phyloP scores from a whole-genome alignment of 1,140 invertebrate species.

The Thaumetopoea pityocampa region DNA sequence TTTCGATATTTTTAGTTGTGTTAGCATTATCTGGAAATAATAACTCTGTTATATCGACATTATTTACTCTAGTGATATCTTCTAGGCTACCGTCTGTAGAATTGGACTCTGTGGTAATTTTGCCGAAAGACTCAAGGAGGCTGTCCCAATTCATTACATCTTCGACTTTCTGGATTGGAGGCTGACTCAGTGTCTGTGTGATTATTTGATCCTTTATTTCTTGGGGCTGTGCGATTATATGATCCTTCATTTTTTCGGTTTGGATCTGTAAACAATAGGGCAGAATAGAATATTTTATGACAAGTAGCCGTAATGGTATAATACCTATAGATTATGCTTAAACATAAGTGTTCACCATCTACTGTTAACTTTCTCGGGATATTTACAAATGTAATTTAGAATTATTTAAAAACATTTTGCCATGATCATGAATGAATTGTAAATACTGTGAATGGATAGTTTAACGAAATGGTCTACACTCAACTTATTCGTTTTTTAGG shows the following conservation, averaged over 20 bases:
- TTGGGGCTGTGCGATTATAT: slow-evolving; percentile 22
- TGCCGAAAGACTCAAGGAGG: slow-evolving; percentile 62
- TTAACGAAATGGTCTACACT: neutral
- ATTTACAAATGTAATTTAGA: too few relatives aligned
- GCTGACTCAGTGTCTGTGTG: neutral
- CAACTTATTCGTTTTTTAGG: neutral
- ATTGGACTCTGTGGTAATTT: slow-evolving; percentile 66
- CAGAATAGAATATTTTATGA: neutral
- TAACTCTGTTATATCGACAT: slow-evolving; percentile 60
- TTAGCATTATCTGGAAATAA: slow-evolving; percentile 54
- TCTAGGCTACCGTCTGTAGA: slow-evolving; percentile 59
- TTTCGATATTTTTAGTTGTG: slow-evolving; percentile 35
- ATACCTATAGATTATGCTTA: too few relatives aligned
- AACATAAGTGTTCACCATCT: too few relatives aligned
- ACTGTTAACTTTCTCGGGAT: too few relatives aligned
- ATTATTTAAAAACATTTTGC: too few relatives aligned
- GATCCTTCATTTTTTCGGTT: slow-evolving; percentile 30
- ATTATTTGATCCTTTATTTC: neutral
- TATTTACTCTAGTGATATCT: slow-evolving; percentile 49
- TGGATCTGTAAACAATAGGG: slow-evolving; percentile 36
- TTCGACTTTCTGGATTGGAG: slow-evolving; percentile 23
- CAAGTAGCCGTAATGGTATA: too few relatives aligned
- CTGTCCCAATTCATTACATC: slow-evolving; percentile 62
- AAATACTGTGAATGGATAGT: too few relatives aligned
- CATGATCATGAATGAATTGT: neutral